Conservation (phyloP, 2,888 invertebrate genomes). For the Proisotoma minuta region DNA sequence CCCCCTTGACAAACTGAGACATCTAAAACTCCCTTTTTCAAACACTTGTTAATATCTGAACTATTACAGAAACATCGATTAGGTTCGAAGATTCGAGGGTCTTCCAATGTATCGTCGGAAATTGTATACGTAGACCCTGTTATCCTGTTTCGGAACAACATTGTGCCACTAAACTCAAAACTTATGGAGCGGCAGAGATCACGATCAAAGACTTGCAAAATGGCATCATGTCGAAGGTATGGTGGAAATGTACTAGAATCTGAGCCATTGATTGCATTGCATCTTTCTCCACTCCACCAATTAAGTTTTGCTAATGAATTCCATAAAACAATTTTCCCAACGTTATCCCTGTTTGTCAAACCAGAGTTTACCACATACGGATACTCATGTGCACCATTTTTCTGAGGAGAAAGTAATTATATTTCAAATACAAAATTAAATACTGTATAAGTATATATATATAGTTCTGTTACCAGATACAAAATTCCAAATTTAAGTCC, state of each 20-base stretch:
- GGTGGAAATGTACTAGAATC: conserved; percentile 34
- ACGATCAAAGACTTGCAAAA: conserved; percentile 27
- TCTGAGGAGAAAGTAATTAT: conserved; percentile 14
- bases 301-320: conserved; percentile 12
- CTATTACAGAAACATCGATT: conserved; percentile 32
- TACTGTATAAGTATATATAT: neutral
- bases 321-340: conserved; percentile 30
- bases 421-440: conserved; percentile 3
- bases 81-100: conserved; percentile 12
- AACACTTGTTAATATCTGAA: conserved; percentile 23
- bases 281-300: conserved; percentile 30
- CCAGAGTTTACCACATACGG: conserved; percentile 33
- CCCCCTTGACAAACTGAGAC: conserved; percentile 34
- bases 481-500: conserved; percentile 30
- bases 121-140: conserved; percentile 8
- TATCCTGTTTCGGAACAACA: conserved; percentile 16
- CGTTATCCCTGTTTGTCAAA: conserved; percentile 12
- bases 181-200: conserved; percentile 37
- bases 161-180: conserved; percentile 21
- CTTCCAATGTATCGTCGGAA: conserved; percentile 17
- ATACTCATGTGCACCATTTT: conserved; percentile 35
- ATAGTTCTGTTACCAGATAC: conserved; percentile 21
- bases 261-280: conserved; percentile 30
- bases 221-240: neutral
- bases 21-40: conserved; percentile 36